Base-by-base conservation (phyloP, 2,888 invertebrate genomes). In the Tachina lurida region DNA sequence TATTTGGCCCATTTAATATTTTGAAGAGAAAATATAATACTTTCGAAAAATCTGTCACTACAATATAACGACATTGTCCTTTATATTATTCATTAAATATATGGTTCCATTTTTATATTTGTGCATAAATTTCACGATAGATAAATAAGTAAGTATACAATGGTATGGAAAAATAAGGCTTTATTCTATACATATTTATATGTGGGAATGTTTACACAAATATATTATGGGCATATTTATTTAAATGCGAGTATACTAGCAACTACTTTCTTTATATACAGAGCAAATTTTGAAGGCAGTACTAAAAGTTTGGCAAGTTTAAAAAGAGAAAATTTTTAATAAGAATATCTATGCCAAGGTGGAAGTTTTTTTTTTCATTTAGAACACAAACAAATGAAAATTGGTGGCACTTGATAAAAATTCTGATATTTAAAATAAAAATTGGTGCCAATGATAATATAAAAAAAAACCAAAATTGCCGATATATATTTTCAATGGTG, bases 71-170 rank as follows among this genome's bases (percentile, higher is more conserved):
- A 74, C 70, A 79, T 63, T 81, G 68, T 81, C 74, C 67, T 68
- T 68, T 74, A 81, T 67, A 58, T 58, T 81, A 74, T 81, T 67
- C 80, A 81, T 81, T 74, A 67, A 74, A 74, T 60, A 62, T 9
- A 60, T 74, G 60, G 49, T 80, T 80, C 43, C 58, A 60, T 74
- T 81, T 81, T 58, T 41, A 10, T 52, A 41, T 58, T 67, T 43
- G 2, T 19, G 45, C 54, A 63, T 62, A 54, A 45, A 78, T 71
- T 79, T 52, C 15, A 54, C 31, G 62, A 71, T 62, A 54, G 68
- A 54, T 62, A 63, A 45, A 45, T 65, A 75, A 15, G n/a, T 31
- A 65, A 45, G 45, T 9, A 15, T 41, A 12, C 22, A 45, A 45
- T 31, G 8, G 52, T 17, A 52, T 43, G 17, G 13, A 13, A 52